Percentiles rank a stretch among this genome's conserved stretches.
Evolutionary conservation across 2,113 vertebrate species (phyloP).

Genomic region (Pterocles gutturalis): DNA sequence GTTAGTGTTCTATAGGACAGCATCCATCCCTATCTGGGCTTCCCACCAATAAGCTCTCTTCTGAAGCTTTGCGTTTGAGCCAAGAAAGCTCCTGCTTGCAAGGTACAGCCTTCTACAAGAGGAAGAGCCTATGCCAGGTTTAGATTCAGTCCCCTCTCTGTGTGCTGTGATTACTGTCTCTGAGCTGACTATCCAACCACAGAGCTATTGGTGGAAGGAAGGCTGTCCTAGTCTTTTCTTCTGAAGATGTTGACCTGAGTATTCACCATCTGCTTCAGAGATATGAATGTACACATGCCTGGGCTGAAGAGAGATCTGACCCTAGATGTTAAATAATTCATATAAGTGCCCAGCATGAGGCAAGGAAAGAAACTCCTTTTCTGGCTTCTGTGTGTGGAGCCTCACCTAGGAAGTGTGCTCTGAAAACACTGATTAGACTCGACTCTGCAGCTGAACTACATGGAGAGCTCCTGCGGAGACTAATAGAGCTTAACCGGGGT

Average conservation of each 20-base stretch:
- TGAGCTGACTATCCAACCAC: background rate
- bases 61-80: background rate
- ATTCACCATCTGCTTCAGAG: background rate
- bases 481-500: slow-evolving; percentile 16
- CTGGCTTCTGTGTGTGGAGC: background rate
- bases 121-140: background rate
- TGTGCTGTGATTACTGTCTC: background rate
- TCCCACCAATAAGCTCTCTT: background rate
- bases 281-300: background rate
- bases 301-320: background rate
- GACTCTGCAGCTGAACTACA: background rate
- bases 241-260: background rate
- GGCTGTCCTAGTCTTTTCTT: background rate
- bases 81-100: background rate
- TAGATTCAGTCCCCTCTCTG: background rate
- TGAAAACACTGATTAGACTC: slow-evolving; percentile 20
- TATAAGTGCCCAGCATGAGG: background rate
- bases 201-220: background rate
- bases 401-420: slow-evolving; percentile 7
- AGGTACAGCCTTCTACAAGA: background rate
- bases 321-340: background rate
- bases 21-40: background rate
- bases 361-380: background rate
- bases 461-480: slow-evolving; percentile 7
- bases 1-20: background rate